Conservation (phyloP, 1,140 invertebrate species). For the Bombus fervidus region DNA sequence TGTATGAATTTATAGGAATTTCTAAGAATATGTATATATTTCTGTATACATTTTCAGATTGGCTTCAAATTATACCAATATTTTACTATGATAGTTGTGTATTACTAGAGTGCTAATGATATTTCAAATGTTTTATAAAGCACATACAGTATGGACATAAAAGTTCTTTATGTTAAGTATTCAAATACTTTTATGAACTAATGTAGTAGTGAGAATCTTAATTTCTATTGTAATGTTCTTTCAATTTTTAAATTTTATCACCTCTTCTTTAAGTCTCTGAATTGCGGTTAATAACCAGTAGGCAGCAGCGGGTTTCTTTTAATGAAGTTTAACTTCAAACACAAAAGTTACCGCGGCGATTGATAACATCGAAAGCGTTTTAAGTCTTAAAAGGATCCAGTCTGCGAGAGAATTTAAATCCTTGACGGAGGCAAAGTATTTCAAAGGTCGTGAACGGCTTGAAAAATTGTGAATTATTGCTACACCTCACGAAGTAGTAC, state of each 20-base stretch:
- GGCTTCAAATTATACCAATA: too few relatives aligned
- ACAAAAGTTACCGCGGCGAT: not conserved
- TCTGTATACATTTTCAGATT: too few relatives aligned
- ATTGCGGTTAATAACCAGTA: not conserved
- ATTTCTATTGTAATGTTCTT: too few relatives aligned
- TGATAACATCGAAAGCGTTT: slow-evolving; percentile 7
- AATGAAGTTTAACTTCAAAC: not conserved
- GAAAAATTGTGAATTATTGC: not conserved
- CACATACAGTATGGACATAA: not conserved
- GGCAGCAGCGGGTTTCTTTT: not conserved
- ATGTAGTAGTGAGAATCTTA: too few relatives aligned
- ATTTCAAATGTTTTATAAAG: not conserved
- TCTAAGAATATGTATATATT: too few relatives aligned
- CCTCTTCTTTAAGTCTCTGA: not conserved
- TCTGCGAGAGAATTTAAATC: slow-evolving; percentile 15
- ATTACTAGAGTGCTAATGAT: not conserved
- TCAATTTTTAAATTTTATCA: not conserved
- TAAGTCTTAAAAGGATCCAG: slow-evolving; percentile 9
- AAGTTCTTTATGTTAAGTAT: not conserved
- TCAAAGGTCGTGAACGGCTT: not conserved
- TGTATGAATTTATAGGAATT: too few relatives aligned
- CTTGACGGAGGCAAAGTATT: too few relatives aligned
- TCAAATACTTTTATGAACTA: not conserved
- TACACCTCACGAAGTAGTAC: not conserved
- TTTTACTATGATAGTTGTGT: too few relatives aligned